Base-by-base conservation (phyloP, 1,140 invertebrate genomes). In the Eulimnadia texana region DNA sequence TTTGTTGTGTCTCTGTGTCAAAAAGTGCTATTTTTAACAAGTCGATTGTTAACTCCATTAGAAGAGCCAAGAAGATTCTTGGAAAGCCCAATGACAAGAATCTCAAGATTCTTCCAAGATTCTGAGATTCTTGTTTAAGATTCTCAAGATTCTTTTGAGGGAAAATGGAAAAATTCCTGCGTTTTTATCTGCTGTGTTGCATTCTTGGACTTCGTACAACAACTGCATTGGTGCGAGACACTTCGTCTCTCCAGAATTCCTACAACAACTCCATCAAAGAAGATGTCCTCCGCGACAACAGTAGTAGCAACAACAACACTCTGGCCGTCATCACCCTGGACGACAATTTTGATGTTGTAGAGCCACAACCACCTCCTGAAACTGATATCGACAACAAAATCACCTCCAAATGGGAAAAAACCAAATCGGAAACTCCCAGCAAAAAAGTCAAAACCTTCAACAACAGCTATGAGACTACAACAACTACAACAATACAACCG, bases 331-430 rank as follows among this genome's bases (percentile, higher is more conserved):
- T 42, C 6, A 42, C 33, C 29, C 42, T 58, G 16, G 55, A 58
- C 55, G 55, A 58, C 10, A 42, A 58, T 16, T 58, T 58, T 27
- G 55, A 58, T 33, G 55, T 58, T 27, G 29, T 58, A 27, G 55
- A 58, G 23, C 55, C 55, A 25, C 42, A 58, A 16, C 55, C 55
- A 10, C 24, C 55, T 25, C 16, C 33, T 6, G 33, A 42, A 9
- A 42, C 16, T 16, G 33, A 6, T 22, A 25, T 27, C 28, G 42
- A 16, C 55, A 27, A n/a, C 55, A 58, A 58, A 58, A 33, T 33
- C 23, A 28, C 28, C 3, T 20, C 55, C 55, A 58, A 58, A 16
- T 42, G 33, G 33, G 33, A 42, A 16, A 42, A 58, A 33, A 58
- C 23, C 20, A 25, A 20, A 58, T 16, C 16, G 16, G 33, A 42